Percentiles rank a stretch among this genome's conserved stretches.
Conservation (phyloP, 2,113 vertebrate species). For the Platysternon megacephalum region DNA sequence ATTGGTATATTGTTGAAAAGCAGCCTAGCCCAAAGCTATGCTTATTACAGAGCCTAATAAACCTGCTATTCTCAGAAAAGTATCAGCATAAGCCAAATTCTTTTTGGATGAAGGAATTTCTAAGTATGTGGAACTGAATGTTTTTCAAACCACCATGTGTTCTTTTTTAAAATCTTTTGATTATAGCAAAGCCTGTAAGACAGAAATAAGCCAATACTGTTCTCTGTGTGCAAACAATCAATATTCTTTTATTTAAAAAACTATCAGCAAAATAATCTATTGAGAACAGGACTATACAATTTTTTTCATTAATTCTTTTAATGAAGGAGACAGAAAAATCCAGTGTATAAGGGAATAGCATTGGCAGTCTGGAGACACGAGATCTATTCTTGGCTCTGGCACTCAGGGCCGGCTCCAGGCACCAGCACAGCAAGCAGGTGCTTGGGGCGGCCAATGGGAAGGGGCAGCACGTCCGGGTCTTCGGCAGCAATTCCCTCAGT, state of each 20-base stretch:
- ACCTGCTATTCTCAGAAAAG: slow-evolving; percentile 41
- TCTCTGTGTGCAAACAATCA: no score
- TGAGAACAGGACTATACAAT: no score
- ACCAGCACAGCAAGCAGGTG: no score
- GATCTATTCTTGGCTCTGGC: neutral
- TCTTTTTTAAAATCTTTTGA: slow-evolving; percentile 1
- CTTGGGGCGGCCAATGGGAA: no score
- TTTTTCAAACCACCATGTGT: neutral
- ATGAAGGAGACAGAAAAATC: neutral
- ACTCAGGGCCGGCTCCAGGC: no score
- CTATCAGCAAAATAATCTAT: no score
- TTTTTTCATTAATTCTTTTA: neutral
- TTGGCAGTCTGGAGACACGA: neutral
- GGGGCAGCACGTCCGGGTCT: no score
- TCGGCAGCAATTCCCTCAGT: no score
- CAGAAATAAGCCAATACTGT: no score
- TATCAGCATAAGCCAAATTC: neutral
- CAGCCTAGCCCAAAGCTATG: neutral
- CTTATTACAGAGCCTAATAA: neutral
- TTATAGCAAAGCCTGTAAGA: no score
- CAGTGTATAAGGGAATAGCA: fast-evolving
- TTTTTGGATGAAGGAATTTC: slow-evolving; percentile 8
- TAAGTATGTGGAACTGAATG: neutral
- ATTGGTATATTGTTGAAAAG: slow-evolving; percentile 16
- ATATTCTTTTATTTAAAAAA: no score